Evolutionary conservation across 2,113 vertebrate genomes (phyloP), one percentile per base, ranked within the genome.

Genomic region (Peromyscus maniculatus): DNA sequence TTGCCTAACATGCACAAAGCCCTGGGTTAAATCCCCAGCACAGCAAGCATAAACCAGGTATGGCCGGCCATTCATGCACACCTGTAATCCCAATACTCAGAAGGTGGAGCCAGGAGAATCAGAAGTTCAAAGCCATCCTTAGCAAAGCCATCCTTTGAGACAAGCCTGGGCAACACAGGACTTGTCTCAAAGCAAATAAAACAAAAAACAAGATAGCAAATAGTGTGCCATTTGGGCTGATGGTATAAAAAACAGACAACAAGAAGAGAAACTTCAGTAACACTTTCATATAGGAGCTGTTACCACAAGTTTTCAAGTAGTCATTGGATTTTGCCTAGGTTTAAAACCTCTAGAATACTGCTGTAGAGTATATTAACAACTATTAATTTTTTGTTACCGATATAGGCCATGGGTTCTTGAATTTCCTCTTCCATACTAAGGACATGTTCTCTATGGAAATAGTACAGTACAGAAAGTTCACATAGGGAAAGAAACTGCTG

Each of bases 341-440:
- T 8, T 78, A 78, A 67, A 82, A 91, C 72, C n/a, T 92, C 86
- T 62, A 77, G 64, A 90, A 93, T 31, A 87, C 75, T 80, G 24
- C 75, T 55, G 39, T 64, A 64, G 62, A 64, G 62, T 52, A 52
- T 52, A 9, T 64, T 24, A 31, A 15, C 3, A 88, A 4, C 78
- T 94, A 33, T 33, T 49, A 39, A 49, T 78, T 91, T 46, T 22
- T 79, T 91, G 71, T 96, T 55, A 82, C 21, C 49, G 22, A 39
- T 78, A 3, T 87, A 24, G 79, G 8, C 59, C 24, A 12, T 21
- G 31, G 46, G 6, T 86, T 87, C 74, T 92, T 74, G 75, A 92
- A 89, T 72, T 59, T 90, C 22, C 62, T 90, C 78, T 89, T 90
- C 22, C 15, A 52, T 80, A 16, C 8, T 83, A 90, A 69, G 88